Base-by-base conservation (phyloP, 1,140 invertebrate species). In the Calephelis virginiensis region DNA sequence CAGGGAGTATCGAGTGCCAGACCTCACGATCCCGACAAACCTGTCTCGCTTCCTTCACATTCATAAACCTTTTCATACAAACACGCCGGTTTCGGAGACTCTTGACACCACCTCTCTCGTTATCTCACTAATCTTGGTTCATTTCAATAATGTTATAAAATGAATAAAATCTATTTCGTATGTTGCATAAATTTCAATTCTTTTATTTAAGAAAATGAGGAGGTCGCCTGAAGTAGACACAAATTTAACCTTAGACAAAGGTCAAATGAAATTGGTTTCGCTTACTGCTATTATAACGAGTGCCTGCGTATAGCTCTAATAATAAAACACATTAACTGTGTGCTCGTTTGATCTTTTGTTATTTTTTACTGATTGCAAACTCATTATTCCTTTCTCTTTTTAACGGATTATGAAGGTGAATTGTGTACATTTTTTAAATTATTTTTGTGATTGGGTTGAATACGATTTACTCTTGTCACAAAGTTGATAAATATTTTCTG, bases 211-310 rank as follows among this genome's bases (percentile, higher is more conserved):
- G 50, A 56, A 14, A 56, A 56, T 37, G 17, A 56, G 50, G 50
- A 56, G 12, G 50, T 56, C 11, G 50, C 6, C 50, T 56, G 4
- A 56, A 56, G 49, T 53, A 53, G 50, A 56, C 14, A 56, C 50
- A 56, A 56, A 56, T 53, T 14, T 53, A 53, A 53, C 50, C 50
- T 53, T 10, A 53, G 14, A 17, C 50, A 53, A 17, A 53, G 50
- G 50, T 53, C 49, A 53, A 53, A 28, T 17, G 14, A 53, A 53
- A 53, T 53, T 53, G 13, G 49, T 53, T 53, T 53, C 14, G 10
- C 14, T 6, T 28, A 28, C 28, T 10, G 40, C 40, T 43, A 10
- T 53, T 53, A 17, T 17, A 6, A 8, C 9, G 14, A 17, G 40
- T 43, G 8, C 1, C 40, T 43, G 40, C 40, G 40, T 43, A 7